Base-by-base conservation (phyloP, 2,888 invertebrate genomes). In the Petrolisthes cinctipes region DNA sequence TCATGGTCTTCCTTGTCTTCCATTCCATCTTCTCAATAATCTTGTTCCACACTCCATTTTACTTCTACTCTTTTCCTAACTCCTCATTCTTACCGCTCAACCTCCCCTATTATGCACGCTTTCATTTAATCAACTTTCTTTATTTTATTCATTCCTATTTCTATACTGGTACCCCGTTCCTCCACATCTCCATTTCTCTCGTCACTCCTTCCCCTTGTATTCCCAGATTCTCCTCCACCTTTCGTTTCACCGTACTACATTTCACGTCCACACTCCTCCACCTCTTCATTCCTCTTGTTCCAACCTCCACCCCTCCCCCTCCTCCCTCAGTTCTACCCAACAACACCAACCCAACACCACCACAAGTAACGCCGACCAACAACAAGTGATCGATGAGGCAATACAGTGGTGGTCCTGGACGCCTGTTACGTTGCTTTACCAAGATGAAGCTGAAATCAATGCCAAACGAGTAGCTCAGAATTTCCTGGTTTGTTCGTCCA, bases 1-100 rank as follows among this genome's bases (percentile, higher is more conserved):
- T 5, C n/a, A 14, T 23, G 23, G 37, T 54, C 17, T 6, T 6
- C 79, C 56, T 56, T 56, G 3, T 54, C 54, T 56, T 17, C 37
- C 51, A 14, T 73, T 73, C n/a, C 73, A 14, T 73, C n/a, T 73
- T n/a, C n/a, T n/a, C n/a, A n/a, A n/a, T n/a, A n/a, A n/a, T n/a
- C 20, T 73, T 51, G 4, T 4, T 37, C 17, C 37, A 5, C 23
- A 4, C 78, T 23, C n/a, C 79, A 6, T 20, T 54, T 17, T 56
- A 80, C 79, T 23, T 80, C 79, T n/a, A 54, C n/a, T 56, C n/a
- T 54, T 20, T 37, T 51, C 14, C 79, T 54, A n/a, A 4, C 79
- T 54, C 56, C 6, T 73, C 73, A 14, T 6, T n/a, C 14, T 73
- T 53, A 4, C 56, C 53, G 11, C 54, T 20, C 20, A 5, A 6